phyloP scores from a whole-genome alignment of 2,888 invertebrate species.

The Pollenia griseotomentosa region DNA sequence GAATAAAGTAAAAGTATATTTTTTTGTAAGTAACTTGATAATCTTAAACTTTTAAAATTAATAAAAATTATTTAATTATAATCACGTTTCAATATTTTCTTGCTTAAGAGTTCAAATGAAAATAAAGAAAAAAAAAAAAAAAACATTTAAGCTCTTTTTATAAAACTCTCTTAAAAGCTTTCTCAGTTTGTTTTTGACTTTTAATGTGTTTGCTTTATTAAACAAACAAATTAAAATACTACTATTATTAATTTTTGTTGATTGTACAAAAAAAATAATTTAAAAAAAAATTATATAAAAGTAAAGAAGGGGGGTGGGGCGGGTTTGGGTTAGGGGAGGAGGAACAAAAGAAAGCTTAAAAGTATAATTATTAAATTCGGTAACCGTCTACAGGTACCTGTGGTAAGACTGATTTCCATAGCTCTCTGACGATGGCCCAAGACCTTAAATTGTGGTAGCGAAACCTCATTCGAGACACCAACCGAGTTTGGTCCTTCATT shows the following conservation, averaged over 20 bases:
- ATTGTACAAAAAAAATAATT: slow-evolving; percentile 56
- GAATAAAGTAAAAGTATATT: no score
- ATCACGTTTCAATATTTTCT: neutral
- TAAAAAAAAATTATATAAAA: slow-evolving; percentile 4
- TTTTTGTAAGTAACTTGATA: no score
- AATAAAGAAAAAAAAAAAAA: neutral
- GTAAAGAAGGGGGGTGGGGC: neutral
- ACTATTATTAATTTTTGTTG: slow-evolving; percentile 43
- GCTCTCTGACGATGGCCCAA: slow-evolving; percentile 97
- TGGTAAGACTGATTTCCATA: slow-evolving; percentile 98
- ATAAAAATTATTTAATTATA: no score
- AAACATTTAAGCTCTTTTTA: neutral
- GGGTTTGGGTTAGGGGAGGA: neutral
- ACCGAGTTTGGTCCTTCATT: slow-evolving; percentile 97
- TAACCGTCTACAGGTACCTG: slow-evolving; percentile 91
- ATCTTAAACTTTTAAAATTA: no score
- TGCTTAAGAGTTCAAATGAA: neutral
- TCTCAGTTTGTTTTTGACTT: slow-evolving; percentile 32
- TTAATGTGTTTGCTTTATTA: slow-evolving; percentile 11
- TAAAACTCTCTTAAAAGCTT: slow-evolving; percentile 28
- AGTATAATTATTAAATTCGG: slow-evolving; percentile 80
- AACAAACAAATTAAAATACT: slow-evolving; percentile 38
- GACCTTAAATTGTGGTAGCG: slow-evolving; percentile 98
- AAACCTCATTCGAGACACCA: slow-evolving; percentile 97
- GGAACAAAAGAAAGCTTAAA: slow-evolving; percentile 57